A percentile compares a stretch with the other conserved stretches of the same genome.
These are phyloP conservation scores for Calycopis cecrops DNA, from an alignment of 1,140 invertebrate genomes.

Conservation along the genomic window DNA sequence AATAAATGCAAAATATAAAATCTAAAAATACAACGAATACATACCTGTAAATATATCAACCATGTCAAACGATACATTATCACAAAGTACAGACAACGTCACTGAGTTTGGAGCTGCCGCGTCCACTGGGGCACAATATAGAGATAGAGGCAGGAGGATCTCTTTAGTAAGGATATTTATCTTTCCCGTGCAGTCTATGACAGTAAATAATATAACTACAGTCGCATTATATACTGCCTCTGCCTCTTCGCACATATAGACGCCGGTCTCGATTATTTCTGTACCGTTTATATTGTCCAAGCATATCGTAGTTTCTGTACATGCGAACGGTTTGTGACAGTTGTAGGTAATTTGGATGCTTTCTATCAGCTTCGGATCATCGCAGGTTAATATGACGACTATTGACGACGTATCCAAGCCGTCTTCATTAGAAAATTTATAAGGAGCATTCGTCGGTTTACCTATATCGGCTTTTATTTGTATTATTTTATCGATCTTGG, in stretches of 20 bases:
- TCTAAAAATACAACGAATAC: neutral
- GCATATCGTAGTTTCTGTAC: conserved; percentile 46
- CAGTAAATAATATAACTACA: conserved; percentile 47
- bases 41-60: conserved; percentile 55
- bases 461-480: conserved; percentile 54
- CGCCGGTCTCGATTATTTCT: conserved; percentile 56
- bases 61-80: conserved; percentile 35
- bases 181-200: conserved; percentile 46
- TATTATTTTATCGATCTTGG: conserved; percentile 39
- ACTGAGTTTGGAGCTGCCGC: conserved; percentile 28
- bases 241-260: conserved; percentile 37
- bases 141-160: conserved; percentile 42
- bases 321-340: conserved; percentile 43
- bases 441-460: conserved; percentile 28
- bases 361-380: conserved; percentile 48
- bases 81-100: conserved; percentile 40
- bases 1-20: too few relatives aligned
- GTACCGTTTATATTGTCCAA: conserved; percentile 56
- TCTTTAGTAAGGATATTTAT: conserved; percentile 39
- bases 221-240: conserved; percentile 41
- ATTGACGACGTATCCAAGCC: conserved; percentile 49
- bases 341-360: conserved; percentile 54
- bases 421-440: conserved; percentile 19
- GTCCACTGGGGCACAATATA: conserved; percentile 42
- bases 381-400: conserved; percentile 44